A percentile compares a stretch with the other conserved stretches of the same genome.
phyloP scores from a whole-genome alignment of 2,888 invertebrate species.

The Cetonia aurata region DNA sequence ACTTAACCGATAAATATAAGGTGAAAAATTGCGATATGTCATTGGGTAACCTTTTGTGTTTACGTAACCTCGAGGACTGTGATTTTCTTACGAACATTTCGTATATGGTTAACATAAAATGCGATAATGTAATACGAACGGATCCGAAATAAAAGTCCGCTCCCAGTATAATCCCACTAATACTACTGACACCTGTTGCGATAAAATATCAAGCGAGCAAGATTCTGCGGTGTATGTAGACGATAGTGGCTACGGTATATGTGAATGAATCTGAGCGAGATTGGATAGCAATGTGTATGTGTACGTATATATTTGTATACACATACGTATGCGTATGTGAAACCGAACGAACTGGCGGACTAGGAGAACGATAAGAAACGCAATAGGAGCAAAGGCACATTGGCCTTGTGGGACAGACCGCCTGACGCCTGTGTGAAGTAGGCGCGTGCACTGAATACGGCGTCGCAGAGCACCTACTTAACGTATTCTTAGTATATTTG shows the following conservation, averaged over 20 bases:
- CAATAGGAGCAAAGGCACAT: constrained; percentile 47
- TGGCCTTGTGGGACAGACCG: constrained; percentile 56
- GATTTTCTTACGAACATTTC: no score
- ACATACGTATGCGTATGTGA: constrained; percentile 31
- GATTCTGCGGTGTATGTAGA: constrained; percentile 25
- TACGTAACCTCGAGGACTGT: no score
- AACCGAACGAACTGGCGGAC: constrained; percentile 30
- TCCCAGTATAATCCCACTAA: constrained; percentile 22
- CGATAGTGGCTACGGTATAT: constrained; percentile 8
- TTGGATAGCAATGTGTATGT: constrained; percentile 1
- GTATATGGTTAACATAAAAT: constrained; percentile 12
- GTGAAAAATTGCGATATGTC: no score
- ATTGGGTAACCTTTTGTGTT: no score
- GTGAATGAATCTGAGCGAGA: constrained; percentile 29
- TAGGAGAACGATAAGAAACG: constrained; percentile 44
- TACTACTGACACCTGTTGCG: constrained; percentile 29
- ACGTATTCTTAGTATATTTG: constrained; percentile 1
- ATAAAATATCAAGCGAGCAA: constrained; percentile 17
- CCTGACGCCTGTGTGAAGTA: constrained; percentile 54
- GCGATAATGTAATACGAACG: constrained; percentile 5
- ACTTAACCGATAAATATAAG: no score
- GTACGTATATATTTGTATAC: background rate
- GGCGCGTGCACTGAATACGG: constrained; percentile 45
- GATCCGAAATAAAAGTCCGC: constrained; percentile 12
- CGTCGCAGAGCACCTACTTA: constrained; percentile 37